Conservation (phyloP, 2,888 invertebrate species). For the Chymomyza fuscimana region DNA sequence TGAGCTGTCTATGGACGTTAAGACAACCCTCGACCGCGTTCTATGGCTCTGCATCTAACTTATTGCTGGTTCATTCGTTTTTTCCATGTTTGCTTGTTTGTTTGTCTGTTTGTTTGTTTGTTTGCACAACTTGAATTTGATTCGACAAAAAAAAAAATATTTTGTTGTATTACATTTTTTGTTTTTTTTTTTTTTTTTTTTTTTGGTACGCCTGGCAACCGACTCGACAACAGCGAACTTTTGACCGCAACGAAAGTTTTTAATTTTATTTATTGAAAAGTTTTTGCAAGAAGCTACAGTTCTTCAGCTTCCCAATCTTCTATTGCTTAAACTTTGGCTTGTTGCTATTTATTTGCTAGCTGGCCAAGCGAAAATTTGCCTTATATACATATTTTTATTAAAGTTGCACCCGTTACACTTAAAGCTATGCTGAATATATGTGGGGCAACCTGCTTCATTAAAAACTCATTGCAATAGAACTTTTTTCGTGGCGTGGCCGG, state of each 20-base stretch:
- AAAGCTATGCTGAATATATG: neutral
- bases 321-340: neutral
- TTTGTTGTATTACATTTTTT: neutral
- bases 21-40: neutral
- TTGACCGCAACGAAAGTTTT: conserved; percentile 67
- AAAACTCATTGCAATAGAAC: conserved; percentile 65
- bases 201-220: conserved; percentile 19
- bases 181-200: neutral
- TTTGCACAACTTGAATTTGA: conserved; percentile 58
- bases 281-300: conserved; percentile 42
- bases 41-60: conserved; percentile 1
- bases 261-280: conserved; percentile 74
- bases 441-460: conserved; percentile 53
- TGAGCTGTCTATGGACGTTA: conserved; percentile 32
- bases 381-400: conserved; percentile 22
- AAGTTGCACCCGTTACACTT: neutral
- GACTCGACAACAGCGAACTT: conserved; percentile 50
- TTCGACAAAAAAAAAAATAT: conserved; percentile 29
- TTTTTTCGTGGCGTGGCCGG: conserved; percentile 28
- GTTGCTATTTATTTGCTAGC: conserved; percentile 65
- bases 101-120: conserved; percentile 32
- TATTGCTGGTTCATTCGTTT: conserved; percentile 16
- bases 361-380: conserved; percentile 40
- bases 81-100: conserved; percentile 40
- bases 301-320: neutral